A percentile compares a stretch with the other conserved stretches of the same genome.
Evolutionary conservation across 2,888 invertebrate species (phyloP).

Genomic region (Coenonympha arcania): DNA sequence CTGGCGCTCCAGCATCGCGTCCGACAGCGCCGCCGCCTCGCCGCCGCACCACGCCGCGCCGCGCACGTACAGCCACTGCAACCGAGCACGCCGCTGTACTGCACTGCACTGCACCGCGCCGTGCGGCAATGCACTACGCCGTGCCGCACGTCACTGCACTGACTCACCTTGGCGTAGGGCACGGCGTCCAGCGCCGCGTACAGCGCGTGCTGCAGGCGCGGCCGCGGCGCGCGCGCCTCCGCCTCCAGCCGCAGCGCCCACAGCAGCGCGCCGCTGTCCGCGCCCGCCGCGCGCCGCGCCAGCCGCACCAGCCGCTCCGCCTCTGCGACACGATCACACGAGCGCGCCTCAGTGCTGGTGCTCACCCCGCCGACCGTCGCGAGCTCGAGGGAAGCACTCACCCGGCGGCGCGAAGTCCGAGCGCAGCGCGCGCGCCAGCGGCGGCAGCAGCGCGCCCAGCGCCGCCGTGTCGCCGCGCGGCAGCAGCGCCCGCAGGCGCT

Average conservation of each 20-base stretch:
- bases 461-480: constrained; percentile 14
- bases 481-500: constrained; percentile 21
- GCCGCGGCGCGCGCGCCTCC: constrained; percentile 31
- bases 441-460: constrained; percentile 34
- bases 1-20: constrained; percentile 82
- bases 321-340: constrained; percentile 20
- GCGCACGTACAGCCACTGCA: constrained; percentile 46
- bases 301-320: constrained; percentile 27
- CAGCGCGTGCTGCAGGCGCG: constrained; percentile 39
- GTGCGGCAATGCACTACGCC: too few relatives aligned
- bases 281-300: constrained; percentile 25
- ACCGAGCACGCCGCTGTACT: too few relatives aligned
- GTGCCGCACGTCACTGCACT: too few relatives aligned
- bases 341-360: constrained; percentile 19
- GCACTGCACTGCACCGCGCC: too few relatives aligned
- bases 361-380: constrained; percentile 20
- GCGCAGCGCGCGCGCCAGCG: constrained; percentile 35
- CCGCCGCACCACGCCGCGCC: constrained; percentile 53
- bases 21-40: constrained; percentile 79
- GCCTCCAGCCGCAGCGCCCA: constrained; percentile 31
- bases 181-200: constrained; percentile 53
- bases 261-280: constrained; percentile 25
- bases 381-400: constrained; percentile 29
- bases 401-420: constrained; percentile 21
- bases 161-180: constrained; percentile 24